Evolutionary conservation across 2,113 vertebrate species (phyloP), one percentile per base, ranked within the genome.

Genomic region (Nothocercus julius): DNA sequence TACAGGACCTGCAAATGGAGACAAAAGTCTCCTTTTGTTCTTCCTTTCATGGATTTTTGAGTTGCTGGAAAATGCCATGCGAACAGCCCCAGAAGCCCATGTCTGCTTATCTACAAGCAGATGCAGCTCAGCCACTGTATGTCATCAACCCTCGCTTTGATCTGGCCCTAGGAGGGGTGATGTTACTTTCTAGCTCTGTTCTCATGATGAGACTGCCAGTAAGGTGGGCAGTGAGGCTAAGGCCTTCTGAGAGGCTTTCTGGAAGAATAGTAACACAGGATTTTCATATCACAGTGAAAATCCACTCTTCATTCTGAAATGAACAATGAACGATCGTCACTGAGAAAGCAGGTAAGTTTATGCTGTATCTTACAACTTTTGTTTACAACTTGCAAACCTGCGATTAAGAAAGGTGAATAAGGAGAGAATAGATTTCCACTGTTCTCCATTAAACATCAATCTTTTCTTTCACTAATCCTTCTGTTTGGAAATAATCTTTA

Each of bases 161-260:
- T 22, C 32, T 30, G 36, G 42, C 0, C 1, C 49, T 2, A 7
- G 2, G 4, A 32, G 38, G 30, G 42, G 17, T 51, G 11, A 3
- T 5, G 32, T 27, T 13, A 20, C 21, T 45, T 28, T 58, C 53
- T 47, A 56, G 61, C 51, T 76, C 32, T 59, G 54, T 13, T 38
- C 8, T 51, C 34, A 22, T 11, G 24, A 11, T 18, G 15, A 49
- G 59, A 24, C 73, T 64, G n/a, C 18, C 49, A 42, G 22, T 1
- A 4, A 36, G 42, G 11, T 4, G 44, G 27, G 25, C 2, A 9
- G 34, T 7, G 32, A 44, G 34, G 49, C 5, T 44, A 25, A 9
- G 27, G 51, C 9, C 34, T 72, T 59, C 28, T 14, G 47, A 32
- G 42, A 56, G 34, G 30, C 18, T 77, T 81, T 44, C 45, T 82